Evolutionary conservation across 2,797 vertebrate species (phyloP).

Genomic region (Naso thynnoides): DNA sequence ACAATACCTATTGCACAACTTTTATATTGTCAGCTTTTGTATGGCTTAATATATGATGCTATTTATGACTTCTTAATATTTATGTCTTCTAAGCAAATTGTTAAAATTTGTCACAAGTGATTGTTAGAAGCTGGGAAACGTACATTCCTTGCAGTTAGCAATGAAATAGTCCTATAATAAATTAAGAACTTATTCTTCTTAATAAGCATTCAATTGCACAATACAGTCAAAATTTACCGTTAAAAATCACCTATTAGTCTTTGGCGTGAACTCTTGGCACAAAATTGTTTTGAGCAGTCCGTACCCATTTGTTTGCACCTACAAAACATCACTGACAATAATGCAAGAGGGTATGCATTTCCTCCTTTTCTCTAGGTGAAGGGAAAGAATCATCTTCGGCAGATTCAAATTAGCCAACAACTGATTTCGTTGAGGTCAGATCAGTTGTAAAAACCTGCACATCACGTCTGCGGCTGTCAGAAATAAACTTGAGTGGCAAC

Average conservation of each 20-base stretch:
- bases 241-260: constrained; percentile 68
- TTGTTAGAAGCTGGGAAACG: constrained; percentile 73
- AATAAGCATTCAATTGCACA: constrained; percentile 60
- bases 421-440: constrained; percentile 54
- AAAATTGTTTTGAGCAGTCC: constrained; percentile 59
- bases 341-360: constrained; percentile 31
- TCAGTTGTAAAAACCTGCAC: constrained; percentile 40
- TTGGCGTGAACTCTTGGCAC: constrained; percentile 82
- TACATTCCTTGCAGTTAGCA: constrained; percentile 69
- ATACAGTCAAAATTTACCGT: constrained; percentile 56
- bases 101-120: constrained; percentile 70
- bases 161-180: constrained; percentile 58
- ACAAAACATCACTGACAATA: constrained; percentile 46
- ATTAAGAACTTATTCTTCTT: constrained; percentile 52
- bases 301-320: constrained; percentile 41
- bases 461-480: constrained; percentile 32
- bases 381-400: constrained; percentile 35
- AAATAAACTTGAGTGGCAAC: constrained; percentile 33
- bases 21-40: constrained; percentile 62
- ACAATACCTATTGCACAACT: constrained; percentile 76
- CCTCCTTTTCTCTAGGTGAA: constrained; percentile 17
- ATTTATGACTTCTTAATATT: constrained; percentile 54
- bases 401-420: constrained; percentile 44
- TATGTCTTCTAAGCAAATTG: constrained; percentile 59
- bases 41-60: constrained; percentile 77